Evolutionary conservation across 1,140 invertebrate genomes (phyloP).

Genomic region (Trichonephila clavipes): DNA sequence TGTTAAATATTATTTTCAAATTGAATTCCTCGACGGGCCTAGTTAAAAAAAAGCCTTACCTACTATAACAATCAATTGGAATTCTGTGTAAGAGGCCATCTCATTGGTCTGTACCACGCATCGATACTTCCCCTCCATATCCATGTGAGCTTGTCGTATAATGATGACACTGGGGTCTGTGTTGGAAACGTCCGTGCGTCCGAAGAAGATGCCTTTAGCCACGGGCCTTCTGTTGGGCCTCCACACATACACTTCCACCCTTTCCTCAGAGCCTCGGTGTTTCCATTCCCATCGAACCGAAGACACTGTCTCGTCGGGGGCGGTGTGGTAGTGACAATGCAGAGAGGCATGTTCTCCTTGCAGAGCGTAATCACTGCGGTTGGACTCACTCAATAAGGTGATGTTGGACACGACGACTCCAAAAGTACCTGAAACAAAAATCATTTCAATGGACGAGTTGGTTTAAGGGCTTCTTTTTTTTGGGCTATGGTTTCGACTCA

Average conservation of each 20-base stretch:
- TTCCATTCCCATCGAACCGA: constrained; percentile 71
- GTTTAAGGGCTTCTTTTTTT: too few species aligned
- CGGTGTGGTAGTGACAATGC: constrained; percentile 69
- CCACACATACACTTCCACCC: constrained; percentile 71
- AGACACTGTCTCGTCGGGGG: constrained; percentile 60
- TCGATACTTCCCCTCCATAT: constrained; percentile 73
- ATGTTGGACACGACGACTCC: constrained; percentile 71
- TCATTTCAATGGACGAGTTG: too few species aligned
- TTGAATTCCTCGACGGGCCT: too few species aligned
- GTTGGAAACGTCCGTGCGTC: constrained; percentile 56
- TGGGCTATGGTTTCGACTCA: too few species aligned
- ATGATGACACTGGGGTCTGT: constrained; percentile 56
- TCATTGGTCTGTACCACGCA: constrained; percentile 71
- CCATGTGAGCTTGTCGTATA: constrained; percentile 66
- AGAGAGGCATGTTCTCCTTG: constrained; percentile 60
- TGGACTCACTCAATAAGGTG: constrained; percentile 61
- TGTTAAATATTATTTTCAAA: too few species aligned
- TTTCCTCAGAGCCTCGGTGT: constrained; percentile 61
- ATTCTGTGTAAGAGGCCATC: constrained; percentile 57
- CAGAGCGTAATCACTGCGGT: constrained; percentile 66
- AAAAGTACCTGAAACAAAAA: constrained; percentile 38
- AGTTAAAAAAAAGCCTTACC: constrained; percentile 31
- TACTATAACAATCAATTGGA: constrained; percentile 66
- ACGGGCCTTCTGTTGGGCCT: constrained; percentile 56
- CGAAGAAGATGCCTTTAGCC: constrained; percentile 62